Base-by-base conservation (phyloP, 2,113 vertebrate species). In the Balaeniceps rex region DNA sequence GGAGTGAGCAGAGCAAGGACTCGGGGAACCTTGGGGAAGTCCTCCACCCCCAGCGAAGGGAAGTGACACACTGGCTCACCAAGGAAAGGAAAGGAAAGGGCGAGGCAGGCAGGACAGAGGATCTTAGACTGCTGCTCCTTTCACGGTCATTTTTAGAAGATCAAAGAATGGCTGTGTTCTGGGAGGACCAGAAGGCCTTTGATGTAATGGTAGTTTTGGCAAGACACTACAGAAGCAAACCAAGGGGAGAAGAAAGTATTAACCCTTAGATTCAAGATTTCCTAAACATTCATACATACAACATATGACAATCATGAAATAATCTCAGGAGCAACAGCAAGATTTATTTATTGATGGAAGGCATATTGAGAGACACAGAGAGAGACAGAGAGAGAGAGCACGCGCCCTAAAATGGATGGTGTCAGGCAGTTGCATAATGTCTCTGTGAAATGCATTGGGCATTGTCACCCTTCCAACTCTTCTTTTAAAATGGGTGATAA, bases 11-110 rank as follows among this genome's bases (percentile, higher is more conserved):
- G 47, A 92, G 40, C 46, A 84, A 95, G 40, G 49, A 63, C 63
- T 44, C 5, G 6, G 42, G 42, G 68, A 95, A 84, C 31, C 57
- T 79, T 51, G 61, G 77, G 72, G 83, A 90, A 46, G 29, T 75
- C 57, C 49, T 82, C 47, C 75, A 83, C 28, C 22, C 22, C 55
- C 65, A 92, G 9, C 0, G 0, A 90, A 90, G 65, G 93, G 90
- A 96, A 88, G 80, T 60, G 65, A 93, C 47, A 83, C 88, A 83
- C 71, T 81, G 51, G 80, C 76, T 92, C 2, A 0, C 5, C 0
- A 60, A 94, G 94, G 80, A 97, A 97, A 97, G 90, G 76, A 93
- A 92, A 93, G 94, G 96, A 96, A 97, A 93, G 76, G 97, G 96
- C 1, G 22, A 96, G 92, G 97, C 93, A 65, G 71, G 70, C 85